A percentile compares a stretch with the other conserved stretches of the same genome.
phyloP scores from a whole-genome alignment of 2,797 vertebrate genomes.

The Loriculus beryllinus region DNA sequence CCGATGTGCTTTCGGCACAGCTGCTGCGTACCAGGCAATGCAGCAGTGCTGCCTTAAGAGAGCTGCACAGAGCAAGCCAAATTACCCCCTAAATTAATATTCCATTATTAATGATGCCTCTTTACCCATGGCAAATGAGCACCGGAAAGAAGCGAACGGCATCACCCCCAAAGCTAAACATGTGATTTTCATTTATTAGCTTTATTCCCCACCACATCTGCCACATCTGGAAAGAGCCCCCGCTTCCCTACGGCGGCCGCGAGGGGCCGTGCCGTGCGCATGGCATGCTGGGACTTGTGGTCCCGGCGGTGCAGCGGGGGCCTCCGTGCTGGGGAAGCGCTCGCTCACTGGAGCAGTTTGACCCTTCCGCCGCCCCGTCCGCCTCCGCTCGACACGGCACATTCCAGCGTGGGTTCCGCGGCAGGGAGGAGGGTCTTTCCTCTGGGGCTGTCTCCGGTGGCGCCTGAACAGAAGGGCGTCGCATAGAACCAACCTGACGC shows the following conservation, averaged over 20 bases:
- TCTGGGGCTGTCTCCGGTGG: accelerated
- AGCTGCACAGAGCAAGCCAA: too few relatives aligned
- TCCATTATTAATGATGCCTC: too few relatives aligned
- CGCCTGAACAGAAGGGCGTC: slow-evolving; percentile 45
- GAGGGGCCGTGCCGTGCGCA: accelerated
- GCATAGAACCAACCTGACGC: too few relatives aligned
- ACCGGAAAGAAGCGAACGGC: accelerated
- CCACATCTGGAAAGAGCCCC: neutral
- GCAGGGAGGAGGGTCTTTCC: neutral
- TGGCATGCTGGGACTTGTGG: neutral
- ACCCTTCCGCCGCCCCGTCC: neutral
- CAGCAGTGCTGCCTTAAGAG: accelerated
- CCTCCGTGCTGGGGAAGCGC: accelerated
- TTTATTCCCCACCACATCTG: neutral
- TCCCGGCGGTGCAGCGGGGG: accelerated
- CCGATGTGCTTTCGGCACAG: accelerated
- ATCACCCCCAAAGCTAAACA: too few relatives aligned
- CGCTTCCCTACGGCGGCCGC: neutral
- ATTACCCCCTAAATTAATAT: neutral
- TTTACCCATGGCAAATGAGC: neutral
- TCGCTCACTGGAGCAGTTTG: neutral
- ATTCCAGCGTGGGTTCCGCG: neutral
- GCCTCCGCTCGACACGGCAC: neutral
- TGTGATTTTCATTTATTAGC: accelerated
- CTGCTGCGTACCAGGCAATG: accelerated